phyloP scores from a whole-genome alignment of 2,888 invertebrate species.

The Aphidius colemani region DNA sequence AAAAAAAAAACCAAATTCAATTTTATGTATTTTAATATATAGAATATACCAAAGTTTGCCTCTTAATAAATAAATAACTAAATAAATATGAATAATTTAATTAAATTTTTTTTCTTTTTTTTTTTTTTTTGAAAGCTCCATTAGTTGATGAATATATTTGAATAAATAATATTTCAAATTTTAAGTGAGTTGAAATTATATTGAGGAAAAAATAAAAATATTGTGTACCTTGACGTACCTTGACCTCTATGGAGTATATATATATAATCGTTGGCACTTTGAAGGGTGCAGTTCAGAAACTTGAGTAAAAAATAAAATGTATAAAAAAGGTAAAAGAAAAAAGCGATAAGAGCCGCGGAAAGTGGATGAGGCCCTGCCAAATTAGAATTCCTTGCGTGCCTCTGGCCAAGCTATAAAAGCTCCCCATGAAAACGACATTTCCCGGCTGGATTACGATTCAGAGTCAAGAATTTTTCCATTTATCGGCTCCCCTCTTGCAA shows the following conservation, averaged over 20 bases:
- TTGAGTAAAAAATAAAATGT: slow-evolving; percentile 1
- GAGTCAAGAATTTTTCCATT: slow-evolving; percentile 59
- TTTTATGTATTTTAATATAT: too few relatives aligned
- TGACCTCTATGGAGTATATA: slow-evolving; percentile 7
- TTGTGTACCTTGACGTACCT: neutral
- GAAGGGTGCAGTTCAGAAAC: slow-evolving; percentile 24
- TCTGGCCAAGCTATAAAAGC: slow-evolving; percentile 38
- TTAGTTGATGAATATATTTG: too few relatives aligned
- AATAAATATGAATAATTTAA: too few relatives aligned
- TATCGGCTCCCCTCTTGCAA: slow-evolving; percentile 44
- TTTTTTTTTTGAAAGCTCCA: too few relatives aligned
- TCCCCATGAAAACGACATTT: slow-evolving; percentile 39
- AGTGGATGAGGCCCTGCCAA: slow-evolving; percentile 39
- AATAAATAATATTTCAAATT: too few relatives aligned
- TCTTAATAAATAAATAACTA: too few relatives aligned
- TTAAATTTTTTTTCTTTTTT: too few relatives aligned
- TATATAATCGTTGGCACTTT: slow-evolving; percentile 32
- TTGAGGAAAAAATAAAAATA: neutral
- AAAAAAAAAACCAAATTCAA: too few relatives aligned
- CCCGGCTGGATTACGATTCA: slow-evolving; percentile 51
- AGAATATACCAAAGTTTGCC: too few relatives aligned
- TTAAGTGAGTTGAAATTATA: too few relatives aligned
- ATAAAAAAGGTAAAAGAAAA: slow-evolving; percentile 15
- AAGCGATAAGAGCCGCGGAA: slow-evolving; percentile 32
- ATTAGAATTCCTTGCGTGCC: slow-evolving; percentile 41